These are phyloP conservation scores for Schizothorax lantsangensis DNA, from an alignment of 2,797 vertebrate species.

Conservation along the genomic window DNA sequence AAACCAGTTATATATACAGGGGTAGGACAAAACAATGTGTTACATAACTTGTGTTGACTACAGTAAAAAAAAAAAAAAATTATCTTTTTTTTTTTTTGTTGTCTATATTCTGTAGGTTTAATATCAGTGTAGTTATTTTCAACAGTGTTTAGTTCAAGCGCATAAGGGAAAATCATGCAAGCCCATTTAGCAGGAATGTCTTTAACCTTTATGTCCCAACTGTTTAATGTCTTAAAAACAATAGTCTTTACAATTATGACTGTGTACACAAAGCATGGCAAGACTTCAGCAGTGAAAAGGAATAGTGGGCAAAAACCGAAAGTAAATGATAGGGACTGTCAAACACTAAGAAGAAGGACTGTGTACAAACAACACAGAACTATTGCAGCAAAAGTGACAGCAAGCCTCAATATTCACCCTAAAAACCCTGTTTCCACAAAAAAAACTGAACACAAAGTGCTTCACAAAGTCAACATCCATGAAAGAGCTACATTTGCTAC, in stretches of 20 bases:
- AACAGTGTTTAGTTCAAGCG: not conserved
- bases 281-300: not conserved
- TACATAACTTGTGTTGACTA: not conserved
- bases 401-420: not conserved
- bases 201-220: not conserved
- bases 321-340: not conserved
- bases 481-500: not conserved
- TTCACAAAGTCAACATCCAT: not conserved
- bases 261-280: not conserved
- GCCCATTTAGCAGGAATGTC: not conserved
- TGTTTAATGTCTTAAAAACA: not conserved
- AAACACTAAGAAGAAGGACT: not conserved
- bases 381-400: not conserved
- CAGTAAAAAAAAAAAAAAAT: not conserved
- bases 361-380: not conserved
- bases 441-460: not conserved
- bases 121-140: not conserved
- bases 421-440: not conserved
- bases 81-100: not conserved
- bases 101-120: not conserved
- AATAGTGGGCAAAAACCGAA: not conserved
- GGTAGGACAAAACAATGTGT: not conserved
- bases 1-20: not conserved
- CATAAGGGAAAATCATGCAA: not conserved
- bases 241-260: not conserved